phyloP scores from a whole-genome alignment of 1,140 invertebrate species.

The Trachymyrmex septentrionalis region DNA sequence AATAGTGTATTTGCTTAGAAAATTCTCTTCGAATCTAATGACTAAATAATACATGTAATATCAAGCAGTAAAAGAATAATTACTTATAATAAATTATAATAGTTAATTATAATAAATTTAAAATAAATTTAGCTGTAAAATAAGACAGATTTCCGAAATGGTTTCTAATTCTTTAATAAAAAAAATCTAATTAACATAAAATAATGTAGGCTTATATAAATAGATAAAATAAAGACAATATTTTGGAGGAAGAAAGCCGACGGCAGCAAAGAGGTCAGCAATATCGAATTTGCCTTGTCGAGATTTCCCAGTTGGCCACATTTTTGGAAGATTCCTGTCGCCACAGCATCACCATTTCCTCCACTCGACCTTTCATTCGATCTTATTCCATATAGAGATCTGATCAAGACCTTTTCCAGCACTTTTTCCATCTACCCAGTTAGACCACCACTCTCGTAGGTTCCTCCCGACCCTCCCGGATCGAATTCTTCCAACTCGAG shows the following conservation, averaged over 20 bases:
- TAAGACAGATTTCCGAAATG: not conserved
- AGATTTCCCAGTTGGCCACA: conserved; percentile 68
- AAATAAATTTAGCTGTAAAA: not conserved
- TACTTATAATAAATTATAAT: too few relatives aligned
- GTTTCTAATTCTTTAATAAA: not conserved
- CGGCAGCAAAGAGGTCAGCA: not conserved
- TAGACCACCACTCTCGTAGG: conserved; percentile 34
- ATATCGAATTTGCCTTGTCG: conserved; percentile 12
- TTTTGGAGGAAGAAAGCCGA: not conserved
- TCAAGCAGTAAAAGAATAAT: not conserved
- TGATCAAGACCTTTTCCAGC: conserved; percentile 82
- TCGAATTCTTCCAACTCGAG: conserved; percentile 85
- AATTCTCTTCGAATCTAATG: not conserved
- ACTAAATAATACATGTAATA: not conserved
- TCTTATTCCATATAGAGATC: conserved; percentile 84
- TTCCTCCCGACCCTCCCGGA: conserved; percentile 74
- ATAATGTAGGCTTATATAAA: not conserved
- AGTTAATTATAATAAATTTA: not conserved
- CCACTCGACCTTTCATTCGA: conserved; percentile 69
- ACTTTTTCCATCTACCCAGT: conserved; percentile 25
- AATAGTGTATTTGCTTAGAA: not conserved
- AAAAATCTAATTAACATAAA: not conserved
- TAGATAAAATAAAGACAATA: not conserved
- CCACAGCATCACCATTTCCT: conserved; percentile 29
- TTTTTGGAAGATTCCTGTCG: conserved; percentile 69